Percentiles rank a stretch among this genome's conserved stretches.
Conservation (phyloP, 2,888 invertebrate species). For the Pachliopta kotzebuea region DNA sequence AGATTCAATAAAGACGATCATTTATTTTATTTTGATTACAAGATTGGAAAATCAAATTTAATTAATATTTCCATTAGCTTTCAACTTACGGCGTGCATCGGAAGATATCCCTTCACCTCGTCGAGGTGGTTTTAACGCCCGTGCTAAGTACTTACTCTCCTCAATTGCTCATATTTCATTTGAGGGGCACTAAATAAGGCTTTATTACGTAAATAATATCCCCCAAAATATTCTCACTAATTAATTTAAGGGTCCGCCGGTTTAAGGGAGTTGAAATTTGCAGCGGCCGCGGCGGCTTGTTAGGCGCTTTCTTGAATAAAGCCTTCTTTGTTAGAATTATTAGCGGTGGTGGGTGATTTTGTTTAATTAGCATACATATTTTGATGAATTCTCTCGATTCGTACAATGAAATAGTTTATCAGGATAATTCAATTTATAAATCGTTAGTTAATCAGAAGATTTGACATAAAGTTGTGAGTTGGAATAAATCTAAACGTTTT, state of each 20-base stretch:
- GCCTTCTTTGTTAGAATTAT: conserved; percentile 39
- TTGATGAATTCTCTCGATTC: background rate
- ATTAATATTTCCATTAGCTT: background rate
- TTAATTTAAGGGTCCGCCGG: conserved; percentile 72
- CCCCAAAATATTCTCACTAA: conserved; percentile 75
- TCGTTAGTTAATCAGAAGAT: too few species aligned
- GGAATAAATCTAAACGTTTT: too few species aligned
- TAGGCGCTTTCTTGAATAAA: conserved; percentile 40
- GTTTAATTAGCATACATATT: conserved; percentile 25
- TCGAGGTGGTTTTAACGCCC: conserved; percentile 38
- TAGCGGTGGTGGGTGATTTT: conserved; percentile 31
- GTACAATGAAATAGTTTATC: background rate
- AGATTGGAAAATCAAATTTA: background rate
- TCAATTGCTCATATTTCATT: conserved; percentile 76
- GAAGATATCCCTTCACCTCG: conserved; percentile 13
- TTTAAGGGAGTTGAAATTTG: conserved; percentile 52
- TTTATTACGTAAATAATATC: conserved; percentile 78
- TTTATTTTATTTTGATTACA: too few species aligned
- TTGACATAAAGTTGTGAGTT: too few species aligned
- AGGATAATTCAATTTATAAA: background rate
- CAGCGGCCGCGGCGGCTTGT: conserved; percentile 38
- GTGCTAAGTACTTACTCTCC: conserved; percentile 67
- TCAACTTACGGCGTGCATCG: conserved; percentile 2
- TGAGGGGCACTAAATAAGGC: conserved; percentile 72
- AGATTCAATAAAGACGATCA: too few species aligned